Evolutionary conservation across 2,888 invertebrate genomes (phyloP), one percentile per base, ranked within the genome.

Genomic region (Reticulitermes lucifugus): DNA sequence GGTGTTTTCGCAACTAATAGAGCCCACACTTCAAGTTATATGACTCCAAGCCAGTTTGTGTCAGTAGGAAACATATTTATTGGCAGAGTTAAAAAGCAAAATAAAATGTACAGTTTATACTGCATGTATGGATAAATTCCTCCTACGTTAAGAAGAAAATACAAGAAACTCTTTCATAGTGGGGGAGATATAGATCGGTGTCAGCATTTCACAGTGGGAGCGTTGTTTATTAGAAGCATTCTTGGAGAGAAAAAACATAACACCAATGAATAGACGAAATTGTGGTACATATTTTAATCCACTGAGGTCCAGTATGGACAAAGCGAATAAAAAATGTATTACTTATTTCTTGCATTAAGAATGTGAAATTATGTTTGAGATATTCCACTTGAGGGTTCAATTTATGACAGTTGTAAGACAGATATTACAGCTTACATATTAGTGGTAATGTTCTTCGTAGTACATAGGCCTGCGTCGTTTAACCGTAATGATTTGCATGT

Each of bases 201-300:
- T 46, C 35, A 65, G 46, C 7, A 77, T 7, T 77, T 41, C 22
- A 77, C 77, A 77, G 77, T 51, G n/a, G 6, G 46, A n/a, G 43
- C n/a, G 29, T n/a, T 77, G 77, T 77, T 77, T 77, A 77, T 77
- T 77, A 77, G 2, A 51, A n/a, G 21, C 14, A 9, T 51, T 43
- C 35, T 9, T 65, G 65, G 25, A 65, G 4, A 25, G 65, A 25
- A 14, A 65, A 65, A 65, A 65, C 65, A 25, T n/a, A 25, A 14
- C 65, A 65, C n/a, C 65, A n/a, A 65, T 65, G 65, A 65, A 65
- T n/a, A 25, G 65, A 7, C 55, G 18, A 55, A 55, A 55, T 12
- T 55, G 55, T n/a, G 65, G 65, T 25, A 25, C 25, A n/a, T 5
- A 7, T 65, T 6, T 65, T 6, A 65, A 65, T 65, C 7, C 25